These are phyloP conservation scores for Podarcis raffonei DNA, from an alignment of 2,113 vertebrate species.

Conservation along the genomic window DNA sequence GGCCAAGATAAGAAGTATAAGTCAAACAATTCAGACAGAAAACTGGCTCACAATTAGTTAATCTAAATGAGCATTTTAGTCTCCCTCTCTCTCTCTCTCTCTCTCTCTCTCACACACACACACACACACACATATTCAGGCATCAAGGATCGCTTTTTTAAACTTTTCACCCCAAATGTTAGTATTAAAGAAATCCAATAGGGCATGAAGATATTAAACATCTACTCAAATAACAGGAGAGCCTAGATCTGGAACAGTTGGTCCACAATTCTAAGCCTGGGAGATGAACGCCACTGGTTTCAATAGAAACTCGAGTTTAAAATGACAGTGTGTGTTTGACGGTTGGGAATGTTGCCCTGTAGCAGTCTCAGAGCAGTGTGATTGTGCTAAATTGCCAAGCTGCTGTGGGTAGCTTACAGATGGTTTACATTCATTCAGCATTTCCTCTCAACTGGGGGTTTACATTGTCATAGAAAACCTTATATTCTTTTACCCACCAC, in stretches of 20 bases:
- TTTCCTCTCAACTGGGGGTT: not conserved
- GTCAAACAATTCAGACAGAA: not conserved
- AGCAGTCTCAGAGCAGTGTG: not conserved
- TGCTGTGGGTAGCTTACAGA: not conserved
- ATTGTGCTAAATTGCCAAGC: constrained; percentile 1
- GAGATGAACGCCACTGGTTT: not conserved
- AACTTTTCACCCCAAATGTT: not conserved
- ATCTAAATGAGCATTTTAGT: not conserved
- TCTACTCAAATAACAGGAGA: not conserved
- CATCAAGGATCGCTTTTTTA: not conserved
- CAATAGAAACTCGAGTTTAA: not conserved
- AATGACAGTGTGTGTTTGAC: not conserved
- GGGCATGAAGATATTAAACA: not conserved
- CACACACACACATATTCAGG: not conserved
- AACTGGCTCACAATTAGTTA: constrained; percentile 3
- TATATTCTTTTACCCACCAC: not conserved
- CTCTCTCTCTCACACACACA: not conserved
- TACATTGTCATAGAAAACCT: not conserved
- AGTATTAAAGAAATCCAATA: constrained; percentile 20
- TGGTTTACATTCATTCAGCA: not conserved
- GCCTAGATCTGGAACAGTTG: not conserved
- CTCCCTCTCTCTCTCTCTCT: not conserved
- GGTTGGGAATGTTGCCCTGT: not conserved
- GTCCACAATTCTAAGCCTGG: not conserved
- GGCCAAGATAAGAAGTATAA: constrained; percentile 6